Base-by-base conservation (phyloP, 2,113 vertebrate genomes). In the Mesitornis unicolor region DNA sequence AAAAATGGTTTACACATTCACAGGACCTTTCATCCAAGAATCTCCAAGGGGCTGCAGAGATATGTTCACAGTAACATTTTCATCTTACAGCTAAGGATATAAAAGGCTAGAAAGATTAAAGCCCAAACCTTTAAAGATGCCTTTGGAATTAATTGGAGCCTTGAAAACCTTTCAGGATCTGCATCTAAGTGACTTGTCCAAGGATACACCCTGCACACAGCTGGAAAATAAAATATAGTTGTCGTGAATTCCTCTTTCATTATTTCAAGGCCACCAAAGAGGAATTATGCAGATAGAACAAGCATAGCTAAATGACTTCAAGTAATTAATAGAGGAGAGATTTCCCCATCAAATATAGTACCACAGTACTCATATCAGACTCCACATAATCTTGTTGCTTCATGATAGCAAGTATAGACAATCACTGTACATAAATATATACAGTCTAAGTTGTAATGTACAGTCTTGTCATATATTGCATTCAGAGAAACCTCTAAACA, bases 21-120 rank as follows among this genome's bases (percentile, higher is more conserved):
- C 38, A 77, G 59, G 79, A 93, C 43, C 10, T 93, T 95, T 94
- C 71, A 87, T 94, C 68, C 77, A 84, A 71, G 43, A 80, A n/a
- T 68, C 54, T 93, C 87, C 57, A 86, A 87, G 77, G 78, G 50
- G 28, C 22, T 90, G 16, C 61, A 90, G 60, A 91, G 40, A 57
- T 64, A 60, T 15, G 18, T 79, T 78, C 51, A 42, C 7, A 63
- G 68, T 13, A 84, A 82, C 45, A 42, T 93, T 89, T 94, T 80
- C 76, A 57, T 93, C 74, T 86, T 74, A 77, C 5, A 90, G 64
- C 65, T 64, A 78, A 70, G 69, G 65, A 94, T 90, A 93, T 86
- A 69, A 95, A 93, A 95, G 51, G 22, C 90, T 64, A 68, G 36
- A 45, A 84, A 94, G 60, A 90, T 84, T 89, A 93, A 96, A 96